Evolutionary conservation across 2,888 invertebrate species (phyloP).

Genomic region (Diarsia mendica): DNA sequence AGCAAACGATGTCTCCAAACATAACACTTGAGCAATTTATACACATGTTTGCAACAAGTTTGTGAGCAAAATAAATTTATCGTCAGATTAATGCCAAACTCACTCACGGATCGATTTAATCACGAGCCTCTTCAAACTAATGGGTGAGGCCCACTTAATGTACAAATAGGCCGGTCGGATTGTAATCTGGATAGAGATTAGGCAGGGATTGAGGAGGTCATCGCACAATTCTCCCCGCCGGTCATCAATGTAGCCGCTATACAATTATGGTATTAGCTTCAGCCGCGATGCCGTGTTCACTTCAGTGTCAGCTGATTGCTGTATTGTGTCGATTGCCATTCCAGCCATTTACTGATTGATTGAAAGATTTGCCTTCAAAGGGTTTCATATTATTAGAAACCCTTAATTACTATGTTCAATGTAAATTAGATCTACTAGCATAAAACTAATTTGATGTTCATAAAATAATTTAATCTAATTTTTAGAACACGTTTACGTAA

Average conservation of each 20-base stretch:
- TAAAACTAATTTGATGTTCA: slow-evolving; percentile 3
- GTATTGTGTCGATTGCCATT: slow-evolving; percentile 20
- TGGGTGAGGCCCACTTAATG: slow-evolving; percentile 74
- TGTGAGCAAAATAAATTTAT: slow-evolving; percentile 68
- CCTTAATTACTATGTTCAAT: not conserved
- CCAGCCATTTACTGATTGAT: not conserved
- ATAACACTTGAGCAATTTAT: slow-evolving; percentile 43
- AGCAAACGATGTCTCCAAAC: slow-evolving; percentile 33
- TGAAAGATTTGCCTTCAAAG: not conserved
- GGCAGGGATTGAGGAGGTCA: slow-evolving; percentile 72
- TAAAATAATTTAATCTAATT: slow-evolving; percentile 32
- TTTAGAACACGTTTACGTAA: slow-evolving; percentile 4
- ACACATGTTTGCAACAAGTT: slow-evolving; percentile 59
- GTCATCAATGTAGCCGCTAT: slow-evolving; percentile 56
- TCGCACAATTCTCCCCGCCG: slow-evolving; percentile 58
- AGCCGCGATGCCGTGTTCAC: slow-evolving; percentile 13
- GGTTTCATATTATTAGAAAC: not conserved
- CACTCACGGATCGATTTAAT: slow-evolving; percentile 76
- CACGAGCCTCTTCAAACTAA: slow-evolving; percentile 77
- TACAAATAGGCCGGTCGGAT: slow-evolving; percentile 76
- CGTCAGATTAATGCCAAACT: slow-evolving; percentile 72
- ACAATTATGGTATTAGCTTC: slow-evolving; percentile 54
- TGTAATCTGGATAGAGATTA: slow-evolving; percentile 79
- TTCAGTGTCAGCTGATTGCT: slow-evolving; percentile 35
- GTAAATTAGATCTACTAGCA: slow-evolving; percentile 2